These are phyloP conservation scores for Meteorus sp. DNA, from an alignment of 1,140 invertebrate species.

Conservation along the genomic window DNA sequence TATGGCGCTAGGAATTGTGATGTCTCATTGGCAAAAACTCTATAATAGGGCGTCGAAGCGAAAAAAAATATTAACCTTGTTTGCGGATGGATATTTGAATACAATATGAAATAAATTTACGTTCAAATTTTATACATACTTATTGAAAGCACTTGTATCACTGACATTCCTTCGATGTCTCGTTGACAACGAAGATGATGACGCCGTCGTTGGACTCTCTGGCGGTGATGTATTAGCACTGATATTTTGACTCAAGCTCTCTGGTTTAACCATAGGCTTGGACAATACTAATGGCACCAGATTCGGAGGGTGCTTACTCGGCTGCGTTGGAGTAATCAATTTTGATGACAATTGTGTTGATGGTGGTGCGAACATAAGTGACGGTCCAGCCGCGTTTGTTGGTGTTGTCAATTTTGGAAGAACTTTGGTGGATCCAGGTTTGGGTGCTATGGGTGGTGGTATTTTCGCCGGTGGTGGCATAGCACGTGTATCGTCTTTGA, in stretches of 20 bases:
- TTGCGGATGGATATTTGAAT: conserved; percentile 18
- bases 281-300: conserved; percentile 59
- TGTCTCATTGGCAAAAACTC: conserved; percentile 75
- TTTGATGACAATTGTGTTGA: conserved; percentile 41
- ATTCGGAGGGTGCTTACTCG: conserved; percentile 41
- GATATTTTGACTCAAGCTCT: conserved; percentile 56
- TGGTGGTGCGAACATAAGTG: conserved; percentile 43
- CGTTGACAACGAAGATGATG: conserved; percentile 53
- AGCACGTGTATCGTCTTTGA: conserved; percentile 52
- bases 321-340: conserved; percentile 34
- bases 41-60: no score
- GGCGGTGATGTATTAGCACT: conserved; percentile 53
- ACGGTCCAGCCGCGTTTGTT: conserved; percentile 36
- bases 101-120: conserved; percentile 33
- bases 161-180: conserved; percentile 81
- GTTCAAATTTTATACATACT: conserved; percentile 63
- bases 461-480: conserved; percentile 52
- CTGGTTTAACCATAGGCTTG: conserved; percentile 56
- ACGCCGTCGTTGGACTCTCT: conserved; percentile 51
- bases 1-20: conserved; percentile 77
- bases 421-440: conserved; percentile 43
- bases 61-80: conserved; percentile 18
- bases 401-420: conserved; percentile 46
- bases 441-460: conserved; percentile 50
- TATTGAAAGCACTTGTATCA: conserved; percentile 84